Percentiles rank a stretch among this genome's conserved stretches.
Conservation (phyloP, 37 sponge, comb jelly and placozoan species). For the Lycopodina hypogea region DNA sequence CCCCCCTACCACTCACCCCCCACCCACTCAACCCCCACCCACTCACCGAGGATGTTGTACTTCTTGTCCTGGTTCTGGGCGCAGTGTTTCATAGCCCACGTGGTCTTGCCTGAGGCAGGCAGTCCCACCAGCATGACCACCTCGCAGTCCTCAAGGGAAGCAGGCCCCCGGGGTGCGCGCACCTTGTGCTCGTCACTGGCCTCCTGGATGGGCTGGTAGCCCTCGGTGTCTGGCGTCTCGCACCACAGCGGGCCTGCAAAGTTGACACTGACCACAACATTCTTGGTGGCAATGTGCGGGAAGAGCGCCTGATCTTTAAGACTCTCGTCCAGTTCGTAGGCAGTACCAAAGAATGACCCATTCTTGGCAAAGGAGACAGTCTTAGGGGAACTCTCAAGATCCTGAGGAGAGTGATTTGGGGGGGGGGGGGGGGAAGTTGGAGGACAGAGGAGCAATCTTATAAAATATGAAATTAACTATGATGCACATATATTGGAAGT, state of each 20-base stretch:
- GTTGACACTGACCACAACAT: constrained; percentile 67
- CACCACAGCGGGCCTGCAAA: constrained; percentile 36
- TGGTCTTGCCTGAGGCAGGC: constrained; percentile 96
- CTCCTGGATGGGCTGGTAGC: constrained; percentile 31
- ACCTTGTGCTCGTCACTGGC: constrained; percentile 34
- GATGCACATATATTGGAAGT: neutral
- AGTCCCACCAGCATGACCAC: constrained; percentile 88
- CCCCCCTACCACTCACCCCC: no score
- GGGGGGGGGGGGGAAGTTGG: neutral
- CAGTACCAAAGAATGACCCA: constrained; percentile 62
- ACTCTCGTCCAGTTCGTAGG: constrained; percentile 35
- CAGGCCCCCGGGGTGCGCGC: constrained; percentile 13
- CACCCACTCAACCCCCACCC: no score
- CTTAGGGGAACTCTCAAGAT: constrained; percentile 55
- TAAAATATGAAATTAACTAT: neutral
- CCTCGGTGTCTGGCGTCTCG: constrained; percentile 29
- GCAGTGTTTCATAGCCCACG: constrained; percentile 83
- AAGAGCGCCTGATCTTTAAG: constrained; percentile 52
- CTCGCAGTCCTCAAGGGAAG: constrained; percentile 16
- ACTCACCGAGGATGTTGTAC: constrained; percentile 71
- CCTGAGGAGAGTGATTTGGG: constrained; percentile 36
- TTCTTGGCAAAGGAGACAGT: constrained; percentile 90
- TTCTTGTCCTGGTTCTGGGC: constrained; percentile 58
- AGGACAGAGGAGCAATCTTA: neutral
- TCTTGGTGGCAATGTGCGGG: constrained; percentile 85